Base-by-base conservation (phyloP, 1,140 invertebrate species). In the Procambarus clarkii region DNA sequence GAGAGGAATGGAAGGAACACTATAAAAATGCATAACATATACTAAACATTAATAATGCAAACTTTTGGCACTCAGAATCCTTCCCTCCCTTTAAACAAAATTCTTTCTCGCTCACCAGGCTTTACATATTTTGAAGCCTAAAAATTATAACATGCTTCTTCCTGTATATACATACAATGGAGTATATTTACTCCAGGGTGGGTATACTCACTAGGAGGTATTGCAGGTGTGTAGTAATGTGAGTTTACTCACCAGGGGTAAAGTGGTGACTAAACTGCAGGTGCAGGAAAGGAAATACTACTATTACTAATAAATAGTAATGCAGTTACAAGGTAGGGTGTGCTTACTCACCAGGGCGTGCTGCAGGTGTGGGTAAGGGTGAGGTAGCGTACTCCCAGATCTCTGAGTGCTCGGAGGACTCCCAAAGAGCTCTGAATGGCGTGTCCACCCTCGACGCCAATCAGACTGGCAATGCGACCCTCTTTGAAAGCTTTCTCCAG, bases 401-500 rank as follows among this genome's bases (percentile, higher is more conserved):
- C 90, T 44, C 89, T 81, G 60, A 93, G 77, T 15, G 92, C 89
- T 50, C 93, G 78, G 11, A 93, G 83, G 50, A 91, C 84, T 13
- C 86, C 93, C 85, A 93, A 48, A n/a, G 88, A 92, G 76, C 91
- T 92, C 69, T 92, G 90, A 24, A 95, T 94, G 48, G 94, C 94
- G 91, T 95, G 95, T 69, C 95, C 95, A 15, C 95, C 94, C 94
- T 98, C 97, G 82, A 98, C 96, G 9, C 97, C 97, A 92, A 98
- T 97, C 87, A 98, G 94, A 83, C 96, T 97, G 58, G 96, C 96
- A 93, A 97, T 96, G 92, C 95, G 96, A 58, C 96, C 96, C 7
- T 96, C 96, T 46, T 96, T 96, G 93, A 98, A 97, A 1, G 97
- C 97, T 86, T 96, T 95, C 78, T 96, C 94, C 60, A 99, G 96